phyloP scores from a whole-genome alignment of 2,797 vertebrate genomes.

The Karalla daura region DNA sequence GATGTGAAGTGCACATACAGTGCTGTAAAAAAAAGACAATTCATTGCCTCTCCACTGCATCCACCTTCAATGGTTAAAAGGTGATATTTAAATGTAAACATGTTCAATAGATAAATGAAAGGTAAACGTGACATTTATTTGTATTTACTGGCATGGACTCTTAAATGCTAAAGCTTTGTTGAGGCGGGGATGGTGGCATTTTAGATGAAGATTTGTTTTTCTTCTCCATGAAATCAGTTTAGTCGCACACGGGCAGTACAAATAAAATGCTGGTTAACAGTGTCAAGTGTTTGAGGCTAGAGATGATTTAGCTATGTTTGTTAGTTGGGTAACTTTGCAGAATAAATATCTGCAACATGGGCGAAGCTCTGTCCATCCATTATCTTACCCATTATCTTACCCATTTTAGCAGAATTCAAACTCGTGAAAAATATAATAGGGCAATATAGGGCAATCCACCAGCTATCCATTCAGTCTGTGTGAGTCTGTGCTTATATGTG shows the following conservation, averaged over 20 bases:
- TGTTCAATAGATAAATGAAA: background rate
- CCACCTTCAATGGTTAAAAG: constrained; percentile 1
- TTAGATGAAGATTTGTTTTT: constrained; percentile 60
- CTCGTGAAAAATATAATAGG: background rate
- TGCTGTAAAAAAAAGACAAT: background rate
- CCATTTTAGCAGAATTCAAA: background rate
- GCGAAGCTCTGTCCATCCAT: background rate
- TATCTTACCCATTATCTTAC: background rate
- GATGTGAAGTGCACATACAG: background rate
- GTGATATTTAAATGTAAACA: constrained; percentile 33
- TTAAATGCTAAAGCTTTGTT: constrained; percentile 62
- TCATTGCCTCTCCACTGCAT: background rate
- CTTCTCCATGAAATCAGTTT: constrained; percentile 65
- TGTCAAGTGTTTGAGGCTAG: constrained; percentile 41
- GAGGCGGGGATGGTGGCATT: constrained; percentile 60
- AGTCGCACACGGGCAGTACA: constrained; percentile 51
- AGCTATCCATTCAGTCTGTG: background rate
- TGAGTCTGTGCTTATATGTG: constrained; percentile 3
- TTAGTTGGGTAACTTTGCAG: background rate
- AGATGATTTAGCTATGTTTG: background rate
- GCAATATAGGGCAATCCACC: background rate
- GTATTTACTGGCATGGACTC: constrained; percentile 52
- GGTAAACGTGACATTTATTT: constrained; percentile 53
- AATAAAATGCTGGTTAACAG: constrained; percentile 66
- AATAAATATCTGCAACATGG: background rate